Evolutionary conservation across 2,888 invertebrate genomes (phyloP), one percentile per base, ranked within the genome.

Genomic region (Caenorhabditis sulstoni): DNA sequence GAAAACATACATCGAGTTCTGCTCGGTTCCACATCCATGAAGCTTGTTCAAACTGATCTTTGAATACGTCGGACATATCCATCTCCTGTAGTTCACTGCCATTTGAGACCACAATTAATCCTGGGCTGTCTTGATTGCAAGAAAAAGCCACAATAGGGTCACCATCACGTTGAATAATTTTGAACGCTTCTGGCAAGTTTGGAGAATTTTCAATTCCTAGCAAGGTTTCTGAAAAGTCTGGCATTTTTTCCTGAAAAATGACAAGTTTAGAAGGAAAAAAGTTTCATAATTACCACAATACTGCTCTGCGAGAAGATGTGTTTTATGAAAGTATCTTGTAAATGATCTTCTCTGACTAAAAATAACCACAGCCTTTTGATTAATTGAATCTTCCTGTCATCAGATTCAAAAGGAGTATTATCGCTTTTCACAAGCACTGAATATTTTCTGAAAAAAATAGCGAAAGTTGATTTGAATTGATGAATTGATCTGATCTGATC

Each of bases 91-190:
- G 94, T 91, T 99, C 99, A 70, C 96, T 94, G 0, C 96, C 95
- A 53, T 97, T 99, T 7, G 97, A 95, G 85, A 99, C 93, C 0
- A 96, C 95, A 85, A 99, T 66, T 20, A 80, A 93, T 41, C 95
- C 95, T 64, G 94, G 93, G 85, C 94, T 94, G 18, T 94, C 81
- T 84, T 85, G 84, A 74, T 86, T 88, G 57, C 84, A 86, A 90
- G 97, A 97, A 93, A 99, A 99, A 39, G 98, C 95, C 65, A 96
- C 94, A 86, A 99, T 97, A 70, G 96, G 95, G 91, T 99, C 99
- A 92, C 97, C 97, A 90, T 99, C 99, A 92, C 98, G 97, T 91
- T 99, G 98, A 85, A 99, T 96, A 87, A 99, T 96, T 85, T 97
- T 93, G 76, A 96, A 95, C 11, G 96, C 95, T 90, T 95, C 95